Conservation (phyloP, 2,113 vertebrate species). For the Sardina pilchardus region DNA sequence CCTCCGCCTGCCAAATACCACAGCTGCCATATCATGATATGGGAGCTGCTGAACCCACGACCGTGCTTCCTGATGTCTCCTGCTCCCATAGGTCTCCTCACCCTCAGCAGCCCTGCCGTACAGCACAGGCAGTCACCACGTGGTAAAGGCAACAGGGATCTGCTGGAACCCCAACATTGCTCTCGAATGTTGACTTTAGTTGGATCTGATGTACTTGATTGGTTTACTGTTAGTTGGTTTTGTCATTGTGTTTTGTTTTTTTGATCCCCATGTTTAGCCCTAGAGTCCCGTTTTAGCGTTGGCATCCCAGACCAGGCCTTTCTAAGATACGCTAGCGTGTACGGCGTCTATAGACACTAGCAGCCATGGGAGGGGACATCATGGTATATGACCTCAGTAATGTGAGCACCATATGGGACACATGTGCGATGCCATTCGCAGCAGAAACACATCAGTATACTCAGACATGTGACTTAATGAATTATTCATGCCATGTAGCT, state of each 20-base stretch:
- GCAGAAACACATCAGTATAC: not conserved
- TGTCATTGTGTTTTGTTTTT: not conserved
- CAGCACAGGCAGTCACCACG: slow-evolving; percentile 14
- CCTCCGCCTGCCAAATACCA: not conserved
- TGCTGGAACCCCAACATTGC: not conserved
- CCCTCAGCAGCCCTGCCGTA: slow-evolving; percentile 32
- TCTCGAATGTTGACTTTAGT: not conserved
- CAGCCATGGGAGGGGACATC: not conserved
- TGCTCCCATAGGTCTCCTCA: not conserved
- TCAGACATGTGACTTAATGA: not conserved
- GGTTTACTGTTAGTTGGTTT: not conserved
- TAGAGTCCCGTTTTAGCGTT: not conserved
- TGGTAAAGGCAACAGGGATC: not conserved
- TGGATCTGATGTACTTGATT: not conserved
- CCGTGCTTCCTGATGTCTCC: slow-evolving; percentile 44
- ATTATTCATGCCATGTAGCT: not conserved
- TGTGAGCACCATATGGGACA: not conserved
- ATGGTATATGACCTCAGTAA: not conserved
- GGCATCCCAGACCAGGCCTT: not conserved
- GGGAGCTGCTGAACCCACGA: slow-evolving; percentile 22
- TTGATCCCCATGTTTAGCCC: not conserved
- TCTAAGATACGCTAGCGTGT: not conserved
- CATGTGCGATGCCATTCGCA: not conserved
- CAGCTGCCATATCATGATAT: slow-evolving; percentile 29
- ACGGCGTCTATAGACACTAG: not conserved